Base-by-base conservation (phyloP, 2,888 invertebrate species). In the Lypha dubia region DNA sequence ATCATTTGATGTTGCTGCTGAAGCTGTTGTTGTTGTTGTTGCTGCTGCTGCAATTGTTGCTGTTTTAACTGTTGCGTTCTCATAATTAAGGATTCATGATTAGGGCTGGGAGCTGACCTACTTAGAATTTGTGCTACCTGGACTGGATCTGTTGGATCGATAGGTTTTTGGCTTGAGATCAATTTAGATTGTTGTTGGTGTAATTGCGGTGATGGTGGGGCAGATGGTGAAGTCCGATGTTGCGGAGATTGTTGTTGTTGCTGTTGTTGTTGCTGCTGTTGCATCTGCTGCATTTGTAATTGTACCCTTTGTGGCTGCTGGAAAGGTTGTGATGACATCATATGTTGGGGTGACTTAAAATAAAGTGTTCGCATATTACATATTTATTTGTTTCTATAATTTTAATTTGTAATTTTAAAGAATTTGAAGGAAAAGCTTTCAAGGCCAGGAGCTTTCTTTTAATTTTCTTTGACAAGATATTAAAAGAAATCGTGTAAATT, bases 131-230 rank as follows among this genome's bases (percentile, higher is more conserved):
- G 92, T 4, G 92, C 91, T 11, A 92, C 92, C 74, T 92, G 91
- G 13, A 91, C 89, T 3, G 92, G 90, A 86, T 92, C 92, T 7
- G 91, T 92, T 0, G 92, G 92, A 87, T 92, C 92, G 41, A 92
- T 92, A 11, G 91, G 91, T 73, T 91, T 90, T 70, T 89, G 88
- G 53, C 62, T 83, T 75, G 86, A 84, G 11, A 84, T 84, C 77
- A 84, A 60, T 84, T 84, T 84, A 22, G 88, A 87, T 79, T 89
- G 90, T 41, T 90, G 89, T 53, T 90, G 91, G 38, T 89, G 89
- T 62, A 90, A 86, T 74, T 90, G 91, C 3, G 91, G 91, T 7
- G 91, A 91, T 22, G 88, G 89, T 2, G 91, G 88, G 0, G 91
- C 90, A 13, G 83, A 79, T 0, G 84, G 84, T 17, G 79, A 85